These are phyloP conservation scores for Ennomos fuscantarius DNA, from an alignment of 2,888 invertebrate species.

Conservation along the genomic window DNA sequence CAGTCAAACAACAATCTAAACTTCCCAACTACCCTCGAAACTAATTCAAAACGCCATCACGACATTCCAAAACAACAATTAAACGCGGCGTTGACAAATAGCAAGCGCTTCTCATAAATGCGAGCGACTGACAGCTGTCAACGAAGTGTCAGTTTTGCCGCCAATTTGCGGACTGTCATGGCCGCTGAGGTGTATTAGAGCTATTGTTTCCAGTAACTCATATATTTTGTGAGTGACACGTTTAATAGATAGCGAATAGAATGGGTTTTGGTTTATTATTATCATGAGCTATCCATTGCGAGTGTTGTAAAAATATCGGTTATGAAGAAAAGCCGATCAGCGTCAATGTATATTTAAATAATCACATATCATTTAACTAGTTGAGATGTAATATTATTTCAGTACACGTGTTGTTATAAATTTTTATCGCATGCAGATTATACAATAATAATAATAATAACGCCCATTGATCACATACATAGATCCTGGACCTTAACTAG, in stretches of 20 bases:
- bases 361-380: too few relatives aligned
- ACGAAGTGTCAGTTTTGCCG: constrained; percentile 59
- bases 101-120: constrained; percentile 56
- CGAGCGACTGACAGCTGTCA: constrained; percentile 60
- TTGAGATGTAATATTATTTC: too few relatives aligned
- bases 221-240: constrained; percentile 7
- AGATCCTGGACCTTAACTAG: too few relatives aligned
- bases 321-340: too few relatives aligned
- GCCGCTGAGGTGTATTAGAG: constrained; percentile 32
- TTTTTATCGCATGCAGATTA: too few relatives aligned
- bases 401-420: too few relatives aligned
- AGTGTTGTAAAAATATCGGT: too few relatives aligned
- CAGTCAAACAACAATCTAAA: constrained; percentile 9
- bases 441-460: too few relatives aligned
- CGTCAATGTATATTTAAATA: too few relatives aligned
- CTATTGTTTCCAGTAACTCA: constrained; percentile 17
- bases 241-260: constrained; percentile 1
- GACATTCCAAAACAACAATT: constrained; percentile 51
- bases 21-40: constrained; percentile 8
- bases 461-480: too few relatives aligned
- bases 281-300: too few relatives aligned
- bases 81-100: constrained; percentile 50
- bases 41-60: constrained; percentile 45
- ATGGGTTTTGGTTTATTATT: constrained; percentile 4
- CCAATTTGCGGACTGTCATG: constrained; percentile 53